Conservation (phyloP, 1,140 invertebrate genomes). For the Apis dorsata region DNA sequence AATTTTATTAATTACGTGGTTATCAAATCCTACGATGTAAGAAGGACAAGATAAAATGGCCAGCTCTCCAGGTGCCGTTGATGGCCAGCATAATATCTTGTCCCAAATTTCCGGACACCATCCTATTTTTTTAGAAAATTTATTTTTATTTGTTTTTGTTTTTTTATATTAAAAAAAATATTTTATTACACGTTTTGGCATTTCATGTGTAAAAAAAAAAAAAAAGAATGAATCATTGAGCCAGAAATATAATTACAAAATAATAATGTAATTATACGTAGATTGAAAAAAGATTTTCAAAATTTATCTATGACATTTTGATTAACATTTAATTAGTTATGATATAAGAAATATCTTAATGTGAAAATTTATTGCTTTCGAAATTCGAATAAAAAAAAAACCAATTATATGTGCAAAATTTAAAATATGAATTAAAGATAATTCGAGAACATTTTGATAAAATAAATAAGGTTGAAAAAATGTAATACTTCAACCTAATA, state of each 20-base stretch:
- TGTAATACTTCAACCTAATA: too few relatives aligned
- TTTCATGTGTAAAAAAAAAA: not conserved
- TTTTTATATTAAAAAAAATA: not conserved
- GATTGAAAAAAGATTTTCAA: not conserved
- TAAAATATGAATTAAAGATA: not conserved
- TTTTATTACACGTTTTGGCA: not conserved
- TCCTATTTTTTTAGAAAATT: slow-evolving; percentile 58
- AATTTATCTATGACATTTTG: not conserved
- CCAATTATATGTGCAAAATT: not conserved
- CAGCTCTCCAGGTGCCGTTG: slow-evolving; percentile 76
- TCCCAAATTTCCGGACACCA: slow-evolving; percentile 81
- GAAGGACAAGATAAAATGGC: slow-evolving; percentile 78
- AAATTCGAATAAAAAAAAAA: not conserved
- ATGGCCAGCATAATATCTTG: slow-evolving; percentile 81
- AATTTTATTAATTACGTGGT: slow-evolving; percentile 67
- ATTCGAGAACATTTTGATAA: not conserved
- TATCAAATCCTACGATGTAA: slow-evolving; percentile 79
- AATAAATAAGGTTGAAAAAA: not conserved
- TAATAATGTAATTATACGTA: not conserved
- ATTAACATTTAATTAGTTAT: not conserved
- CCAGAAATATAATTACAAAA: too few relatives aligned
- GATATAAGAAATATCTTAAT: not conserved
- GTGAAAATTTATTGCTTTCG: not conserved
- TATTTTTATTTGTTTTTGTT: not conserved
- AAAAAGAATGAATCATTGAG: too few relatives aligned